Conservation (phyloP, 2,797 vertebrate species). For the Tokudaia muenninki region DNA sequence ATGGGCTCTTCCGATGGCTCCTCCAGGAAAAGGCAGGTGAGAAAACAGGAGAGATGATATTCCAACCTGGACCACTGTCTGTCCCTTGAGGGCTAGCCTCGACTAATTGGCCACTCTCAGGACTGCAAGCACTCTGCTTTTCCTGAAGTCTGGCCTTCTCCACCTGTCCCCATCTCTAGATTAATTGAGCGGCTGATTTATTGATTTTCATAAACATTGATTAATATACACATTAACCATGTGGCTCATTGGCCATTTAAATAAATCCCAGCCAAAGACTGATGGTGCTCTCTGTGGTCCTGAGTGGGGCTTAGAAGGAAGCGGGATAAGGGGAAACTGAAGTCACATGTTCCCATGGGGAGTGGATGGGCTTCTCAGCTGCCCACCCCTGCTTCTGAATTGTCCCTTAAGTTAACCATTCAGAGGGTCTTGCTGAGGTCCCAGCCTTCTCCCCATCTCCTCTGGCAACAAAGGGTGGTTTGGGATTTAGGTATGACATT, state of each 20-base stretch:
- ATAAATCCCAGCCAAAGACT: slow-evolving; percentile 39
- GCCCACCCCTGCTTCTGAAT: background rate
- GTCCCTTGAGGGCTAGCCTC: background rate
- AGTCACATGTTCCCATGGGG: background rate
- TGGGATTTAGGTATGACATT: background rate
- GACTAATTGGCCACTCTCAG: background rate
- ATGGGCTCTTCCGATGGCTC: background rate
- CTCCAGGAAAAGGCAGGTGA: background rate
- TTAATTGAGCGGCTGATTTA: slow-evolving; percentile 76
- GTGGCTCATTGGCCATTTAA: slow-evolving; percentile 56
- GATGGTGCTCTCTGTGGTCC: background rate
- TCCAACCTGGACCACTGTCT: background rate
- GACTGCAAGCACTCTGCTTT: background rate
- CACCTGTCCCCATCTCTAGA: slow-evolving; percentile 45
- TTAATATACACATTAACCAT: slow-evolving; percentile 48
- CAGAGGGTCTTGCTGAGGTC: background rate
- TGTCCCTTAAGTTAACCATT: background rate
- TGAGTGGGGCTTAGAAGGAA: background rate
- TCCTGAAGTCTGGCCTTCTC: background rate
- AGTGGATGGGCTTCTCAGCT: background rate
- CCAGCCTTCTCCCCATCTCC: background rate
- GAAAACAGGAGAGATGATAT: background rate
- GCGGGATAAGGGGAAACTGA: accelerated
- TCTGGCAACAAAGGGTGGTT: background rate
- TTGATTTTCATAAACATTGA: slow-evolving; percentile 74